Conservation (phyloP, 1,140 invertebrate species). For the Drosophila nikananu region DNA sequence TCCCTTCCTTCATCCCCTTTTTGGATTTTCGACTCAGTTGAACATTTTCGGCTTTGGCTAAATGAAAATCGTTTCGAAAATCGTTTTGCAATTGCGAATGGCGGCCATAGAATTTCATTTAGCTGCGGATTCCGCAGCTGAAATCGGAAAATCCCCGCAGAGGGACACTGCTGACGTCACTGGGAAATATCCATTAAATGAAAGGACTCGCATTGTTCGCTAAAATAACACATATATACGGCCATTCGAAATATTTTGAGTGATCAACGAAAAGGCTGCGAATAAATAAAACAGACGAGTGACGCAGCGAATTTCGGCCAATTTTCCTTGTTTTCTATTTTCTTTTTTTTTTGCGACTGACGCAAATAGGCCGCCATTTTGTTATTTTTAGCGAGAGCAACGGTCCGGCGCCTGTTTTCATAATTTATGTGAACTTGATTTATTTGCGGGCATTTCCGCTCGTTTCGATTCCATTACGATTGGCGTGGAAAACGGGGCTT, state of each 20-base stretch:
- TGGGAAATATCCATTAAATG: conserved; percentile 10
- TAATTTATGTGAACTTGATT: conserved; percentile 71
- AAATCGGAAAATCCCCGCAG: conserved; percentile 22
- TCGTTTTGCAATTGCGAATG: conserved; percentile 22
- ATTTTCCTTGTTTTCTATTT: neutral
- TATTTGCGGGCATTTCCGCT: conserved; percentile 65
- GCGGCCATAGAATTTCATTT: conserved; percentile 43
- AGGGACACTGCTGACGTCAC: conserved; percentile 35
- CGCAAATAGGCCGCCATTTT: conserved; percentile 53
- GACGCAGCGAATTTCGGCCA: conserved; percentile 6
- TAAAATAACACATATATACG: conserved; percentile 31
- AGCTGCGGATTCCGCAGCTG: conserved; percentile 6
- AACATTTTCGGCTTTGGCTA: conserved; percentile 24
- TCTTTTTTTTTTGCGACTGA: conserved; percentile 18
- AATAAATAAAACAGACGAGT: conserved; percentile 34
- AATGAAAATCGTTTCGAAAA: conserved; percentile 44
- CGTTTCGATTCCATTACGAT: conserved; percentile 75
- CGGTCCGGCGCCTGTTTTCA: conserved; percentile 38
- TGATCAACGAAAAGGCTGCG: conserved; percentile 28
- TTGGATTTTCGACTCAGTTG: conserved; percentile 36
- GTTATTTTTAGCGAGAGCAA: conserved; percentile 33
- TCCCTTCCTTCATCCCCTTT: neutral
- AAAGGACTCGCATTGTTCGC: conserved; percentile 2
- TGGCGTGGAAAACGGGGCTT: conserved; percentile 54
- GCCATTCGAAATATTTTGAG: conserved; percentile 42